Base-by-base conservation (phyloP, 2,888 invertebrate genomes). In the Odontocerum albicorne region DNA sequence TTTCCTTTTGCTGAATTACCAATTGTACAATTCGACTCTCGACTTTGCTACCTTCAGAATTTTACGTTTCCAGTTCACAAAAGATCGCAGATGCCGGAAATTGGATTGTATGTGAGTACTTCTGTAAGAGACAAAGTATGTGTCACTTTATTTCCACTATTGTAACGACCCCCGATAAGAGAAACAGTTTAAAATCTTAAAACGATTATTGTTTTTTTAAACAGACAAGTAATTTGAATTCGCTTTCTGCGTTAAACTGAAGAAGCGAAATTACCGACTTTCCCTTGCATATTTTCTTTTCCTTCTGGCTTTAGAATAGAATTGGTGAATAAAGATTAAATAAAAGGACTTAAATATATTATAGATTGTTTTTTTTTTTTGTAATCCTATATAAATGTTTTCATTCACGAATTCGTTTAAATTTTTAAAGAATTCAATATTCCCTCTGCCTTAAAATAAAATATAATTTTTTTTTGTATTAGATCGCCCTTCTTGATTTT, bases 61-160 rank as follows among this genome's bases (percentile, higher is more conserved):
- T 43, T 51, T 40, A 22, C 32, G 33, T 27, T 20, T 39, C 31
- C 36, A 8, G 43, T 16, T 43, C 50, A 35, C 43, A 35, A 51
- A 51, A 52, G 45, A 42, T 39, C 45, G 44, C 52, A 45, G 35
- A 44, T 52, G 52, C 31, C 45, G 52, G 52, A 52, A 45, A 52
- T 52, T 52, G 39, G 52, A 40, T 44, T 45, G 52, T 52, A 42
- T 45, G 40, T 27, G 20, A 51, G 35, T 32, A 22, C 38, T 39
- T 17, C 45, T 13, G 20, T 32, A 17, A 22, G 43, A 43, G 31
- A 38, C 52, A 36, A 45, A 22, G 43, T 42, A 35, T 27, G 33
- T 43, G 43, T 43, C 43, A 43, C 43, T 51, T 51, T 51, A 51
- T 51, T 51, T 21, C 50, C 16, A 43, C 43, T 35, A 43, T 51